phyloP scores from a whole-genome alignment of 2,888 invertebrate species.

The Salticus scenicus region DNA sequence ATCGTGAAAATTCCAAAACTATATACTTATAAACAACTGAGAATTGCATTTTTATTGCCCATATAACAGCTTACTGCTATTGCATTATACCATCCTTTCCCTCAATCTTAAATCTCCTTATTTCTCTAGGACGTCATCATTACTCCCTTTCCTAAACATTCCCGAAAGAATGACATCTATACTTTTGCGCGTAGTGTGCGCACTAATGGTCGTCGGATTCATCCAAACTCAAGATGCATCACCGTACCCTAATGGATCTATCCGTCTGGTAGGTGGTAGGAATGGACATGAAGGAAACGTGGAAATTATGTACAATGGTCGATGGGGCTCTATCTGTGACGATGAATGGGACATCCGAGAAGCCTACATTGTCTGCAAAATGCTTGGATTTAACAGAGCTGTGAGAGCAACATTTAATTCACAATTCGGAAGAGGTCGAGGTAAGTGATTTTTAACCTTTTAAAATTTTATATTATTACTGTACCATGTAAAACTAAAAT shows the following conservation, averaged over 20 bases:
- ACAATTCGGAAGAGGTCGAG: slow-evolving; percentile 85
- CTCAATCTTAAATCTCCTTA: background rate
- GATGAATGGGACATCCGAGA: slow-evolving; percentile 94
- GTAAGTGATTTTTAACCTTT: too few species aligned
- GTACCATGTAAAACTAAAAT: too few species aligned
- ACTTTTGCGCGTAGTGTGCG: background rate
- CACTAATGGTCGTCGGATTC: background rate
- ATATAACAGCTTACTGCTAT: too few species aligned
- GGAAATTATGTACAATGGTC: slow-evolving; percentile 88
- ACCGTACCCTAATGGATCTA: slow-evolving; percentile 69
- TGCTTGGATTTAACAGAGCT: slow-evolving; percentile 82
- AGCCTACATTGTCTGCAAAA: slow-evolving; percentile 88
- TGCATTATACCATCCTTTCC: too few species aligned
- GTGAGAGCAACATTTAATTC: slow-evolving; percentile 84
- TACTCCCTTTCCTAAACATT: background rate
- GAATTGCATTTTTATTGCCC: too few species aligned
- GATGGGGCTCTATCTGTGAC: slow-evolving; percentile 95
- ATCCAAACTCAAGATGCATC: slow-evolving; percentile 36
- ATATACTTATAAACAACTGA: too few species aligned
- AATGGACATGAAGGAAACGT: slow-evolving; percentile 84
- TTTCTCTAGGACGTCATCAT: background rate
- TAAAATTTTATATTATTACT: too few species aligned
- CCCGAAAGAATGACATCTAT: background rate
- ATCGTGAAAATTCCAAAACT: too few species aligned
- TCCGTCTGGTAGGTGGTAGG: slow-evolving; percentile 71